A percentile compares a stretch with the other conserved stretches of the same genome.
These are phyloP conservation scores for Eumerus sabulonum DNA, from an alignment of 2,888 invertebrate species.

Conservation along the genomic window DNA sequence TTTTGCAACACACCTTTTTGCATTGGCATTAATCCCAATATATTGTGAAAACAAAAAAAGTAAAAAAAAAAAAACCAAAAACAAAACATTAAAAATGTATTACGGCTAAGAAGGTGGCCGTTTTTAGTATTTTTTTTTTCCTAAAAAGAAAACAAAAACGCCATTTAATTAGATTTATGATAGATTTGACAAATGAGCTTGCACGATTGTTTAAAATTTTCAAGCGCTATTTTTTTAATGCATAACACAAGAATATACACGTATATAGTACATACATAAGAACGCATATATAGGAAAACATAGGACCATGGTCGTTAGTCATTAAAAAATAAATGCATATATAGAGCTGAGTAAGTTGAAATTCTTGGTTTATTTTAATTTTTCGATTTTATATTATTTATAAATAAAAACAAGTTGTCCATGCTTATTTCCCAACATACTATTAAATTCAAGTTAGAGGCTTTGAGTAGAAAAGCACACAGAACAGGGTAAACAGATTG, in stretches of 20 bases:
- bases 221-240: slow-evolving; percentile 68
- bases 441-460: too few relatives aligned
- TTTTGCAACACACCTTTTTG: too few relatives aligned
- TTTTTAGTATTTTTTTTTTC: slow-evolving; percentile 14
- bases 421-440: too few relatives aligned
- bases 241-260: slow-evolving; percentile 25
- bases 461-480: slow-evolving; percentile 6
- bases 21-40: background rate
- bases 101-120: too few relatives aligned
- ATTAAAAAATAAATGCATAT: slow-evolving; percentile 16
- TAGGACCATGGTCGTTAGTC: slow-evolving; percentile 66
- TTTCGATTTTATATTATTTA: slow-evolving; percentile 34
- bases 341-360: slow-evolving; percentile 24
- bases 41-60: slow-evolving; percentile 7
- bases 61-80: slow-evolving; percentile 5
- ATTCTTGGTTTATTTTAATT: too few relatives aligned
- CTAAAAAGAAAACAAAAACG: slow-evolving; percentile 33
- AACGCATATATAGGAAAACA: slow-evolving; percentile 50
- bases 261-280: slow-evolving; percentile 27
- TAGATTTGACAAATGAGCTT: slow-evolving; percentile 65
- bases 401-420: background rate
- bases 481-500: slow-evolving; percentile 27
- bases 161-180: slow-evolving; percentile 54
- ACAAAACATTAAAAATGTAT: background rate
- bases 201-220: slow-evolving; percentile 63